phyloP scores from a whole-genome alignment of 2,113 vertebrate species.

The Plectropomus leopardus region DNA sequence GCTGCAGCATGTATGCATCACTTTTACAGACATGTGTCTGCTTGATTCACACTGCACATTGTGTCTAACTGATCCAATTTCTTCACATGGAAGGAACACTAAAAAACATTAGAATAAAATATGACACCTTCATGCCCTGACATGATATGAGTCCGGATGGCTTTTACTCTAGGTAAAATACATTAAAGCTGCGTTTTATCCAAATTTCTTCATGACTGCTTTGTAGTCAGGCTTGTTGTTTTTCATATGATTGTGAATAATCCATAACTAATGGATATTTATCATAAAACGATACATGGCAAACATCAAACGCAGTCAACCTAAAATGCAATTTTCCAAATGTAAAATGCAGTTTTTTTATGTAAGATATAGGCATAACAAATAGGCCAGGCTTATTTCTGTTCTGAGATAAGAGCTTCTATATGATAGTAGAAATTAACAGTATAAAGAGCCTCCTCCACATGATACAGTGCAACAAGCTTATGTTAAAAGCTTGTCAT shows the following conservation, averaged over 20 bases:
- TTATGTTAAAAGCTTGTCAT: slow-evolving; percentile 13
- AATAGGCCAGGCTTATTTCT: slow-evolving; percentile 29
- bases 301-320: slow-evolving; percentile 10
- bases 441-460: slow-evolving; percentile 21
- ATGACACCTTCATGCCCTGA: neutral
- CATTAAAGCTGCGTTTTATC: slow-evolving; percentile 16
- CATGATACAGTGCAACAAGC: slow-evolving; percentile 27
- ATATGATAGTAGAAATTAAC: slow-evolving; percentile 15
- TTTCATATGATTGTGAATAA: slow-evolving; percentile 14
- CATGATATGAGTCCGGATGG: neutral
- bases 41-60: neutral
- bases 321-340: slow-evolving; percentile 1
- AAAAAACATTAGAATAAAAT: slow-evolving; percentile 16
- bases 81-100: neutral
- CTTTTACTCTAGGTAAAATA: slow-evolving; percentile 15
- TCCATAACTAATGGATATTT: slow-evolving; percentile 9
- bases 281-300: slow-evolving; percentile 15
- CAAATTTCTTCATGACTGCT: slow-evolving; percentile 5
- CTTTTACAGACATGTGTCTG: slow-evolving; percentile 10
- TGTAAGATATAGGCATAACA: slow-evolving; percentile 15
- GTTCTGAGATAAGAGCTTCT: slow-evolving; percentile 14
- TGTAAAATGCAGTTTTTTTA: slow-evolving; percentile 1
- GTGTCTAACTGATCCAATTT: slow-evolving; percentile 10
- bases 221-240: neutral
- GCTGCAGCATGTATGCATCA: neutral